A percentile compares a stretch with the other conserved stretches of the same genome.
Conservation (phyloP, 1,140 invertebrate species). For the Anadara kagoshimensis region DNA sequence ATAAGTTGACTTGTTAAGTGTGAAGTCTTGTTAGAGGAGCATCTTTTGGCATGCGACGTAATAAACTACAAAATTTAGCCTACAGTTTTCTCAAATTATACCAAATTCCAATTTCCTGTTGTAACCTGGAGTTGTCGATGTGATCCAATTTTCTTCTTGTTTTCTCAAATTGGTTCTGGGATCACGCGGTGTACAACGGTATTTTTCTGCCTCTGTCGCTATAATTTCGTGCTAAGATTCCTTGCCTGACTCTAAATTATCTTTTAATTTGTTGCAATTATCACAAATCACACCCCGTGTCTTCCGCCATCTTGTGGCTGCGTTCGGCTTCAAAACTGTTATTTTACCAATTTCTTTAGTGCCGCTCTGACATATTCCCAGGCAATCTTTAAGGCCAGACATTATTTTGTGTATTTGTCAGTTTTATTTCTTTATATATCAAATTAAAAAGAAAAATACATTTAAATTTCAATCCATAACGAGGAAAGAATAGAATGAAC, state of each 20-base stretch:
- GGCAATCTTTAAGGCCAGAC: no score
- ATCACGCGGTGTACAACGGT: slow-evolving; percentile 6
- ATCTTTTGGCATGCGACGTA: not conserved
- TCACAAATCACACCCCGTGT: slow-evolving; percentile 2
- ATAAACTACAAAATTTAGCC: not conserved
- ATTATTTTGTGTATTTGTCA: no score
- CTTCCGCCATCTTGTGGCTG: no score
- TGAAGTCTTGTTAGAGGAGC: not conserved
- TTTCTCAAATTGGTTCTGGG: slow-evolving; percentile 22
- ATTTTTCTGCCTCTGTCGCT: slow-evolving; percentile 1
- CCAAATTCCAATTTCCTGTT: slow-evolving; percentile 25
- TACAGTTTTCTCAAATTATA: slow-evolving; percentile 29
- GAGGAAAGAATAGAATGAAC: no score
- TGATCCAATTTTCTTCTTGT: slow-evolving; percentile 15
- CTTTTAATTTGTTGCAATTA: slow-evolving; percentile 33
- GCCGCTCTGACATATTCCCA: no score
- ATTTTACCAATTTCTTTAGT: no score
- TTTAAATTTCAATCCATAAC: no score
- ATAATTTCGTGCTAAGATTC: slow-evolving; percentile 12
- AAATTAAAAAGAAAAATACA: no score
- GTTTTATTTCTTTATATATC: no score
- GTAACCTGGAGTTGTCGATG: not conserved
- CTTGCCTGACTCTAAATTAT: slow-evolving; percentile 30
- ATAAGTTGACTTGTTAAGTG: not conserved
- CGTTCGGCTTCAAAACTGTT: no score